These are phyloP conservation scores for Mythimna pallens DNA, from an alignment of 2,888 invertebrate genomes.

Conservation along the genomic window DNA sequence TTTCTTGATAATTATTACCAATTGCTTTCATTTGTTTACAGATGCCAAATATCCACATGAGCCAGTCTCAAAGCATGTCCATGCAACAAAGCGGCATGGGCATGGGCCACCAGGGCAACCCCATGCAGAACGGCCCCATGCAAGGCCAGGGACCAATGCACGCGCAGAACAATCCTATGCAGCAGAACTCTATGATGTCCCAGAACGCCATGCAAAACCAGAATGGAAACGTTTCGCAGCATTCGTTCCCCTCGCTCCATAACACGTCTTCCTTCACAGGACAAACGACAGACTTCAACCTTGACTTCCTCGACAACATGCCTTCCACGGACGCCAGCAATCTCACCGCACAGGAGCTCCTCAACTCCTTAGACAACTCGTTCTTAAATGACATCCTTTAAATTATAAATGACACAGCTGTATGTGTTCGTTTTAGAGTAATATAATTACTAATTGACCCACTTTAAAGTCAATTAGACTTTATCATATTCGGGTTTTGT, in stretches of 20 bases:
- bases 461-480: slow-evolving; percentile 71
- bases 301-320: slow-evolving; percentile 96
- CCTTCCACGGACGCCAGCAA: slow-evolving; percentile 94
- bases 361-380: slow-evolving; percentile 95
- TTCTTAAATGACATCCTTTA: slow-evolving; percentile 92
- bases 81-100: slow-evolving; percentile 85
- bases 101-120: slow-evolving; percentile 73
- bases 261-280: slow-evolving; percentile 86
- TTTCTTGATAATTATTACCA: not conserved
- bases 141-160: slow-evolving; percentile 74
- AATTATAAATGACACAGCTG: slow-evolving; percentile 52
- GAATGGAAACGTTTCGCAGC: slow-evolving; percentile 61
- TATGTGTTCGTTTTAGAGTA: slow-evolving; percentile 57
- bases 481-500: slow-evolving; percentile 66
- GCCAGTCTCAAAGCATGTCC: slow-evolving; percentile 92
- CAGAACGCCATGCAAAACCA: slow-evolving; percentile 72
- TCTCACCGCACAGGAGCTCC: slow-evolving; percentile 95
- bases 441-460: slow-evolving; percentile 66
- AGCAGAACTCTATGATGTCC: slow-evolving; percentile 75
- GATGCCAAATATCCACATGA: slow-evolving; percentile 93
- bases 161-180: slow-evolving; percentile 69
- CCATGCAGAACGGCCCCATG: slow-evolving; percentile 74
- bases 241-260: slow-evolving; percentile 81
- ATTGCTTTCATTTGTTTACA: slow-evolving; percentile 73
- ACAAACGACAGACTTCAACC: slow-evolving; percentile 93